Percentiles rank a stretch among this genome's conserved stretches.
Conservation (phyloP, 2,797 vertebrate genomes). For the Lacerta viridis region DNA sequence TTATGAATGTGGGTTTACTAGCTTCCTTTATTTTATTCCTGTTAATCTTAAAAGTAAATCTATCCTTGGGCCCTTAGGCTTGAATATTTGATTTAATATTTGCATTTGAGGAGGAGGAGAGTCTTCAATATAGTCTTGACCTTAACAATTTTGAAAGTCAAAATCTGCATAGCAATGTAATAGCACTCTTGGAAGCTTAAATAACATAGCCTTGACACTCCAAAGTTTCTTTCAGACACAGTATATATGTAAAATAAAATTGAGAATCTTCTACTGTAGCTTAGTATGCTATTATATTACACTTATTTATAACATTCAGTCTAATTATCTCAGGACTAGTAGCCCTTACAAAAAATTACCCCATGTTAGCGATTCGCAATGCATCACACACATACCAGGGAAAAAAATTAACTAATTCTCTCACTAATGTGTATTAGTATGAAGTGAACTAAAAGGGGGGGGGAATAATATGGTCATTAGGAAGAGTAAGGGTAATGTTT, state of each 20-base stretch:
- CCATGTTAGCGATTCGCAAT: neutral
- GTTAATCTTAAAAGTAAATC: slow-evolving; percentile 70
- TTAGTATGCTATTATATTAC: slow-evolving; percentile 38
- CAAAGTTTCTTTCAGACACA: slow-evolving; percentile 35
- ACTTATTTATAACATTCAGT: slow-evolving; percentile 16
- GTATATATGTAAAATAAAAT: slow-evolving; percentile 35
- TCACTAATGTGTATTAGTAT: neutral
- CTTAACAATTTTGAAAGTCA: slow-evolving; percentile 75
- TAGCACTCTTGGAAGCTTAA: slow-evolving; percentile 56
- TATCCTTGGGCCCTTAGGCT: slow-evolving; percentile 60
- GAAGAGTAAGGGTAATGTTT: neutral
- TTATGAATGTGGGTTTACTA: slow-evolving; percentile 51
- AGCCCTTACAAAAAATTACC: neutral
- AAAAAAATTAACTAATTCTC: neutral
- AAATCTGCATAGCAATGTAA: slow-evolving; percentile 68
- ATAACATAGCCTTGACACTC: slow-evolving; percentile 44
- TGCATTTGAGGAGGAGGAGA: slow-evolving; percentile 66
- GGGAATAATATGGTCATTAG: neutral
- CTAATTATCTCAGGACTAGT: neutral
- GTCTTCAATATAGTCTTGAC: slow-evolving; percentile 70
- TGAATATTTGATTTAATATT: slow-evolving; percentile 70
- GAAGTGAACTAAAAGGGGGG: neutral
- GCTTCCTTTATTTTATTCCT: slow-evolving; percentile 63
- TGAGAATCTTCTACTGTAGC: slow-evolving; percentile 18
- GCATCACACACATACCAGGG: no score